A percentile compares a stretch with the other conserved stretches of the same genome.
Conservation (phyloP, 2,113 vertebrate genomes). For the Epinephelus moara region DNA sequence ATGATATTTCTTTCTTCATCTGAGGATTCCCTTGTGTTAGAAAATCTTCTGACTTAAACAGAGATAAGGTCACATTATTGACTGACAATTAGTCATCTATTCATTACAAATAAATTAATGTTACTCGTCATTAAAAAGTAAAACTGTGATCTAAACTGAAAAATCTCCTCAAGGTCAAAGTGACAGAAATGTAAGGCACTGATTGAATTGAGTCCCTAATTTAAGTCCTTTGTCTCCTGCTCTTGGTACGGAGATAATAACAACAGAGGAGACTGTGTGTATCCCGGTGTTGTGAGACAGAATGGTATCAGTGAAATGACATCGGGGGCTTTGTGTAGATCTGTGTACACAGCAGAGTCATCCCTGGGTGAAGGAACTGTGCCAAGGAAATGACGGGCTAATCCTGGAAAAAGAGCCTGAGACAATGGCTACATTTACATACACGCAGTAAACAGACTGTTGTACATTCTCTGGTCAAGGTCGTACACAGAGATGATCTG, state of each 20-base stretch:
- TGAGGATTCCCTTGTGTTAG: neutral
- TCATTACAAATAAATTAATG: constrained; percentile 11
- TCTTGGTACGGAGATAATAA: constrained; percentile 44
- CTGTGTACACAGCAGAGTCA: constrained; percentile 72
- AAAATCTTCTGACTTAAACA: constrained; percentile 18
- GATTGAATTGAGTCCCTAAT: constrained; percentile 39
- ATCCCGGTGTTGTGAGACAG: constrained; percentile 51
- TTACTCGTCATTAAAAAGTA: neutral
- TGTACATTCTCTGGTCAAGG: constrained; percentile 54
- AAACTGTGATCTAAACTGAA: constrained; percentile 1
- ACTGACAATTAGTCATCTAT: neutral
- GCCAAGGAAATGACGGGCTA: constrained; percentile 76
- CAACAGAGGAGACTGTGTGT: constrained; percentile 51
- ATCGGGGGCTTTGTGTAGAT: constrained; percentile 76
- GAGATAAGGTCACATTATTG: constrained; percentile 16
- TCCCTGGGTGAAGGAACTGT: constrained; percentile 63
- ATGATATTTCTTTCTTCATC: neutral
- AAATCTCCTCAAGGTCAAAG: constrained; percentile 38
- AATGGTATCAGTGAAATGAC: constrained; percentile 73
- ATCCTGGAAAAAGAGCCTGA: constrained; percentile 77
- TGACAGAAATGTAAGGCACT: constrained; percentile 12
- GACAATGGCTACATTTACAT: constrained; percentile 68
- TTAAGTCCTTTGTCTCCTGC: constrained; percentile 31
- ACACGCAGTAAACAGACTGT: constrained; percentile 49
- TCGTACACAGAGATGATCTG: constrained; percentile 20